Base-by-base conservation (phyloP, 2,888 invertebrate genomes). In the Dryomyza anilis region DNA sequence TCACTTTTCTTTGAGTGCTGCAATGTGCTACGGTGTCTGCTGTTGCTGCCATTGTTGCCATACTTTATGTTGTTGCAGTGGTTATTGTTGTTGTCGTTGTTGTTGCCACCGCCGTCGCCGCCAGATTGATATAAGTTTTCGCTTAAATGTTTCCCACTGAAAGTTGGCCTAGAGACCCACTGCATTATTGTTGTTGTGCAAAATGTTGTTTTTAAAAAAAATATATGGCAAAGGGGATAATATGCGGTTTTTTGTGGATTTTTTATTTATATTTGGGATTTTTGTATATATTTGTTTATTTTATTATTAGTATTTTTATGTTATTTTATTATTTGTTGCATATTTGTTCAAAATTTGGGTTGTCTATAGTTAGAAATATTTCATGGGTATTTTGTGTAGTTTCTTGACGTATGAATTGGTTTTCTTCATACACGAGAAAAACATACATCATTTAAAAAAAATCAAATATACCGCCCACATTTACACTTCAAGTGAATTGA, bases 1-100 rank as follows among this genome's bases (percentile, higher is more conserved):
- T 61, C 61, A 61, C 61, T 61, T 61, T 61, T 61, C 39, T 43
- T 58, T 33, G 21, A 55, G 5, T 55, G 50, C 50, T 16, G 43
- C 16, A 25, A 52, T 52, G n/a, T 50, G 48, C 23, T 14, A 8
- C 14, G 19, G 48, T 50, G n/a, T 48, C 21, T 6, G 33, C 12
- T 33, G 33, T 6, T 33, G 6, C 7, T 12, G 39, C 39, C 14
- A 14, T 25, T 2, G 48, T 50, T 50, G 48, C 39, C 7, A 39
- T 39, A 7, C n/a, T 14, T 39, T 39, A n/a, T 39, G 14, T 39
- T 14, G 3, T 2, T 12, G 14, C 36, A 23, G 16, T 19, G 33
- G 8, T 3, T 12, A 21, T 50, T 50, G 23, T 21, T 50, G 21
- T 7, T 33, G 36, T 21, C n/a, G 21, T 21, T 33, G 33, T 30